phyloP scores from a whole-genome alignment of 2,797 vertebrate species.

The Danio kyathit region DNA sequence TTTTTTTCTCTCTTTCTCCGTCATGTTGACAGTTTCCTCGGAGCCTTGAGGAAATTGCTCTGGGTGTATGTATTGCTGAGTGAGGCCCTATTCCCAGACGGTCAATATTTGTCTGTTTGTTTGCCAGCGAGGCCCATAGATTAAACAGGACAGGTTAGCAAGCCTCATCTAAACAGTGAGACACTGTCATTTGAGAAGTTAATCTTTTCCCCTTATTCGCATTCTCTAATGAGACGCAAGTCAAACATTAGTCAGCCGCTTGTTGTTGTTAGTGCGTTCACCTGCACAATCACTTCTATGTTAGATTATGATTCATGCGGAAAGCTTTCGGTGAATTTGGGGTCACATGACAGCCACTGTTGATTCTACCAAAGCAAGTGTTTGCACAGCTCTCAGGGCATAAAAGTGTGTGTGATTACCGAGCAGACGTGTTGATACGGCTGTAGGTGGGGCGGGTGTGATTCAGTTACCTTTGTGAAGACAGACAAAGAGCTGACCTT shows the following conservation, averaged over 20 bases:
- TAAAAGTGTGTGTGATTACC: constrained; percentile 65
- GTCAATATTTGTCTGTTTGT: constrained; percentile 80
- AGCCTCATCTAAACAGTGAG: constrained; percentile 79
- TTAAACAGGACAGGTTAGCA: constrained; percentile 73
- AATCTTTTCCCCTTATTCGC: constrained; percentile 73
- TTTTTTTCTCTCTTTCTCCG: constrained; percentile 48
- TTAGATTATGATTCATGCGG: constrained; percentile 64
- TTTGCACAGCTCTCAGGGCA: constrained; percentile 61
- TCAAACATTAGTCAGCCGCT: constrained; percentile 72
- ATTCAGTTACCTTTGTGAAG: constrained; percentile 56
- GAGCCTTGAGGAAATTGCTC: constrained; percentile 62
- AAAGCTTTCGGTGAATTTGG: constrained; percentile 58
- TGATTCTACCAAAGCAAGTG: constrained; percentile 62
- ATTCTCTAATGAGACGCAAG: constrained; percentile 71
- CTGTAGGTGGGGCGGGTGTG: constrained; percentile 59
- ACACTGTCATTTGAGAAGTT: constrained; percentile 72
- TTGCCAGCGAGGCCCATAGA: constrained; percentile 77
- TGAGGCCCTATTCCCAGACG: constrained; percentile 70
- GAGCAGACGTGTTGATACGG: constrained; percentile 65
- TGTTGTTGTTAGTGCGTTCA: constrained; percentile 69
- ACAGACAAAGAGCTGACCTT: constrained; percentile 59
- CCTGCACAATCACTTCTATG: constrained; percentile 64
- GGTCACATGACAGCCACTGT: constrained; percentile 57
- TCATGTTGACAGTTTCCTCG: constrained; percentile 57
- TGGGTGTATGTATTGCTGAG: constrained; percentile 58